phyloP scores from a whole-genome alignment of 2,797 vertebrate genomes.

The Psittacula derbiana region DNA sequence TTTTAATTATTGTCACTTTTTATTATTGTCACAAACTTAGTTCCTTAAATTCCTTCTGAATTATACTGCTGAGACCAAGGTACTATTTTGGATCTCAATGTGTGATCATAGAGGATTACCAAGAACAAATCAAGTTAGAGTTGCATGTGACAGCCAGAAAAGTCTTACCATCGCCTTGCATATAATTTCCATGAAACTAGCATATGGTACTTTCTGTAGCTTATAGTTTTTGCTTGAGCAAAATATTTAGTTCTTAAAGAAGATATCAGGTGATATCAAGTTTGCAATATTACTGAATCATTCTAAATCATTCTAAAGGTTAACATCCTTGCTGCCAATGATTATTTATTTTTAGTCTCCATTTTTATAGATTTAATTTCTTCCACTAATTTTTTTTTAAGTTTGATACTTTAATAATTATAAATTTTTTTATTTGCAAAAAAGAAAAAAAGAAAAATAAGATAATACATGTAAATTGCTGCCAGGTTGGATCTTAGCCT shows the following conservation, averaged over 20 bases:
- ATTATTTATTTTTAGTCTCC: neutral
- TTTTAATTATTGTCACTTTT: neutral
- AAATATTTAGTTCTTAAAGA: neutral
- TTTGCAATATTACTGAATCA: neutral
- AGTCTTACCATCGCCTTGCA: neutral
- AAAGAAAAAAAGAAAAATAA: neutral
- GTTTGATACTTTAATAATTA: neutral
- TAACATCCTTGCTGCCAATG: neutral
- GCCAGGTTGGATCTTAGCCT: neutral
- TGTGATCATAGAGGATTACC: neutral
- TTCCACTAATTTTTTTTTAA: neutral
- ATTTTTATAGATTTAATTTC: neutral
- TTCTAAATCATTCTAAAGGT: neutral
- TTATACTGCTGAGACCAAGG: neutral
- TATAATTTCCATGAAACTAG: neutral
- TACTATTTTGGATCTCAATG: neutral
- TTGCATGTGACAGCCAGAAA: neutral
- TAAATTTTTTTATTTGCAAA: neutral
- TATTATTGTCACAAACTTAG: neutral
- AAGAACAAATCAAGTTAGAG: neutral
- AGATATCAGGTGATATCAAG: neutral
- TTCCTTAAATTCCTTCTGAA: neutral
- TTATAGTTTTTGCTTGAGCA: neutral
- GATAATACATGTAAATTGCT: neutral
- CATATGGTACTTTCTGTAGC: fast-evolving